Base-by-base conservation (phyloP, 2,888 invertebrate species). In the Athalia cordata region DNA sequence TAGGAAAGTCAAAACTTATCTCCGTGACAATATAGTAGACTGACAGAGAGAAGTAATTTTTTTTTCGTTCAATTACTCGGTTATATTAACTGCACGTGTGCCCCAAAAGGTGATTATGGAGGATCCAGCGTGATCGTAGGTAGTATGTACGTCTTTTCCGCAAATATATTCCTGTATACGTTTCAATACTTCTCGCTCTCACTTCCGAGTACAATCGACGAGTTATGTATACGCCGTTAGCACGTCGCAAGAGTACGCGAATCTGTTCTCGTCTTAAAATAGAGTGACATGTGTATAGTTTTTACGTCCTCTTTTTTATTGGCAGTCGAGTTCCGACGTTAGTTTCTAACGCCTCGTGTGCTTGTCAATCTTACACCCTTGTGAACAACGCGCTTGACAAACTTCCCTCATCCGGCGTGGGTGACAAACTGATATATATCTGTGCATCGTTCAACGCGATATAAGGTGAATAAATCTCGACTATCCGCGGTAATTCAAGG, bases 241-340 rank as follows among this genome's bases (percentile, higher is more conserved):
- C 62, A 75, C 75, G 75, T 75, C 64, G 75, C 62, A 61, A 75
- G 62, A 75, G 75, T 75, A 72, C 72, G 62, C 75, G 75, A 75
- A 75, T 62, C 75, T 75, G 75, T 62, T 75, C 72, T 72, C 75
- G 61, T 61, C 75, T 75, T 75, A 75, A 75, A 75, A 75, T 75
- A 75, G 75, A 75, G 62, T 62, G 64, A 75, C 75, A 75, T 75
- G 64, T 62, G 74, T 64, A 15, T 62, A 50, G 49, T 62, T 75
- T 62, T 75, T 62, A 52, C 62, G 50, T 57, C 64, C 50, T 62
- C 64, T 68, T 68, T 55, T 55, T 68, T 68, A 52, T 68, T 68
- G n/a, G 29, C 43, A 68, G 52, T 68, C 50, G 57, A 43, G n/a
- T 55, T 70, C 55, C 55, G 70, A 70, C 55, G 70, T 70, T 55